Evolutionary conservation across 2,888 invertebrate genomes (phyloP), one percentile per base, ranked within the genome.

Genomic region (Molanna angustata): DNA sequence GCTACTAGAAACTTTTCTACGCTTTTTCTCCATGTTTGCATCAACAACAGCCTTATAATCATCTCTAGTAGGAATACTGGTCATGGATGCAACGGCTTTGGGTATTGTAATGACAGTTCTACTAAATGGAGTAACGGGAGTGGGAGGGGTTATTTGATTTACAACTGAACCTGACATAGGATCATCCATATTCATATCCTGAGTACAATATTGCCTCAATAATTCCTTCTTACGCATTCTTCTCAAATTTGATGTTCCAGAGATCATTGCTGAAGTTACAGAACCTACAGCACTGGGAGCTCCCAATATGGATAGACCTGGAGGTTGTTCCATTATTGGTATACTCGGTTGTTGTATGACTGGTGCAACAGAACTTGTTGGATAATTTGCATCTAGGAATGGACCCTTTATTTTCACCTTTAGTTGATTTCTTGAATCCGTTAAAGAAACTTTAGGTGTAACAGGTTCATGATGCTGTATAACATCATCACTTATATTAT

Each of bases 391-490:
- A 63, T 91, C 90, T 56, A 90, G 79, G 63, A 89, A 84, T 1
- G 93, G 93, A 2, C 92, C 93, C 68, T 94, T 93, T 58, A 93
- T 93, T 71, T 94, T 94, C 0, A 94, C 85, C 67, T 93, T 93
- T 3, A 94, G 73, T 66, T 92, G 92, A 69, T 91, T 91, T 21
- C 91, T 78, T 0, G 90, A 87, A 69, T 91, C 90, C 0, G 85
- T 84, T 1, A 90, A 71, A 1, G 88, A 86, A 1, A 87, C 86
- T 66, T 89, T 89, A 2, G 84, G 84, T 17, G 31, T 32, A 37
- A 17, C 14, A 4, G 17, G 16, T 31, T 53, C 48, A 7, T 40
- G 48, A 46, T 14, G 27, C 4, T 11, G 42, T 31, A 45, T 51
- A 7, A 39, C 31, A 40, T 54, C 54, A 52, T 52, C 54, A 16